phyloP scores from a whole-genome alignment of 1,140 invertebrate species.

The Zelostemma sp. region DNA sequence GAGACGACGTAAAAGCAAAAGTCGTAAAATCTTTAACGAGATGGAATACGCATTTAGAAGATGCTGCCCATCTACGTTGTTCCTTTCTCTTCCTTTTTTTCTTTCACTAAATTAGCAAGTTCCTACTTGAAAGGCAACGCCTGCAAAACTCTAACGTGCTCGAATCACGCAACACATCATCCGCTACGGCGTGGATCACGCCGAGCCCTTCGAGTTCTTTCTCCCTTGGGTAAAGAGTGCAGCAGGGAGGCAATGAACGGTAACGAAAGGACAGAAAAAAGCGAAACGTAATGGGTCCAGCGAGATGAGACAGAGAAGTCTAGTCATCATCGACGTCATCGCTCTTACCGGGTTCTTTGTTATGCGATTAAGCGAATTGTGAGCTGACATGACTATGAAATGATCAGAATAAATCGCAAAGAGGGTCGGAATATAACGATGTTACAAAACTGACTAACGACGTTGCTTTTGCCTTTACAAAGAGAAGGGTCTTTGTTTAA shows the following conservation, averaged over 20 bases:
- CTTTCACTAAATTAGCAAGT: conserved; percentile 55
- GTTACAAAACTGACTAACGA: conserved; percentile 1
- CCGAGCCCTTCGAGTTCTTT: conserved; percentile 16
- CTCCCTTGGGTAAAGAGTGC: conserved; percentile 14
- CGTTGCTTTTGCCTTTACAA: background rate
- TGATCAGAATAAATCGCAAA: conserved; percentile 5
- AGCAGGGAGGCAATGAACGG: conserved; percentile 11
- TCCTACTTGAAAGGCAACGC: conserved; percentile 38
- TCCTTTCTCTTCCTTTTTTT: conserved; percentile 21
- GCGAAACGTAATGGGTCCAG: conserved; percentile 23
- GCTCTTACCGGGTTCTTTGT: conserved; percentile 32
- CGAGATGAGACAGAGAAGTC: conserved; percentile 16
- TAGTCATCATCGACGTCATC: conserved; percentile 32
- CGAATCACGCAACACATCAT: conserved; percentile 48
- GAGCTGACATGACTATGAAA: conserved; percentile 36
- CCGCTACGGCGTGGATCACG: background rate
- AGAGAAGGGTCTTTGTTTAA: too few species aligned
- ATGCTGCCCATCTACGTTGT: conserved; percentile 36
- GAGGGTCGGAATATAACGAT: conserved; percentile 2
- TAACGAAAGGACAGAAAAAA: conserved; percentile 29
- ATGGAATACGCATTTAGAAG: conserved; percentile 50
- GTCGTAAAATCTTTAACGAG: conserved; percentile 61
- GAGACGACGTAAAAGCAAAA: conserved; percentile 43
- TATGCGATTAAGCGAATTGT: conserved; percentile 32
- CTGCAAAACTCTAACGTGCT: conserved; percentile 48